phyloP scores from a whole-genome alignment of 2,113 vertebrate genomes.

The Macrotus californicus region DNA sequence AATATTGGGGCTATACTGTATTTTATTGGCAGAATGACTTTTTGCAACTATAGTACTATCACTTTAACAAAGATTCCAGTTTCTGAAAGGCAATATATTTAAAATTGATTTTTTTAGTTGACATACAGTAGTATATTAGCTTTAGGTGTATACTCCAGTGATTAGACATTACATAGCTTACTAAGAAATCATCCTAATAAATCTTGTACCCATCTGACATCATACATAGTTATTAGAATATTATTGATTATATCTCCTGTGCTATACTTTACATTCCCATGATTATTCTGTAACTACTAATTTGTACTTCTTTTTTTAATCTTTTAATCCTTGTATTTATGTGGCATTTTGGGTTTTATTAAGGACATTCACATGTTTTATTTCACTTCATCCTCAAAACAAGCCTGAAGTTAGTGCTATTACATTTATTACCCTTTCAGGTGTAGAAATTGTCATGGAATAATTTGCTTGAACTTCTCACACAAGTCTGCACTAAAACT shows the following conservation, averaged over 20 bases:
- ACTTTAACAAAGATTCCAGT: not conserved
- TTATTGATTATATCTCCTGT: too few species aligned
- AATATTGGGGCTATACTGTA: not conserved
- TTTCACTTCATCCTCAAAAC: not conserved
- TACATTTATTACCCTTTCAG: not conserved
- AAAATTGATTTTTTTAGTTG: not conserved
- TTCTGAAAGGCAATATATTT: constrained; percentile 5
- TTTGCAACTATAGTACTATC: not conserved
- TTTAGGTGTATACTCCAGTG: not conserved
- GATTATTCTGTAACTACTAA: too few species aligned
- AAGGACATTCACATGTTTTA: not conserved
- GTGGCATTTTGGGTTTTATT: not conserved
- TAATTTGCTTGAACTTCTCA: not conserved
- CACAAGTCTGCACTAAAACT: not conserved
- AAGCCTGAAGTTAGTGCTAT: not conserved
- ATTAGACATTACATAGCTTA: too few species aligned
- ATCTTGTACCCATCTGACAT: too few species aligned
- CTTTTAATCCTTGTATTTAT: not conserved
- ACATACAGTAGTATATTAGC: not conserved
- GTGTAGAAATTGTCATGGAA: not conserved
- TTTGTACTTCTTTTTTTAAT: not conserved
- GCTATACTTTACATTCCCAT: too few species aligned
- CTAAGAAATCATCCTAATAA: too few species aligned
- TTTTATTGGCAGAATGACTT: not conserved
- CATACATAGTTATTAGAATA: too few species aligned